These are phyloP conservation scores for Cremastobaeus sp. DNA, from an alignment of 2,888 invertebrate genomes.

Conservation along the genomic window DNA sequence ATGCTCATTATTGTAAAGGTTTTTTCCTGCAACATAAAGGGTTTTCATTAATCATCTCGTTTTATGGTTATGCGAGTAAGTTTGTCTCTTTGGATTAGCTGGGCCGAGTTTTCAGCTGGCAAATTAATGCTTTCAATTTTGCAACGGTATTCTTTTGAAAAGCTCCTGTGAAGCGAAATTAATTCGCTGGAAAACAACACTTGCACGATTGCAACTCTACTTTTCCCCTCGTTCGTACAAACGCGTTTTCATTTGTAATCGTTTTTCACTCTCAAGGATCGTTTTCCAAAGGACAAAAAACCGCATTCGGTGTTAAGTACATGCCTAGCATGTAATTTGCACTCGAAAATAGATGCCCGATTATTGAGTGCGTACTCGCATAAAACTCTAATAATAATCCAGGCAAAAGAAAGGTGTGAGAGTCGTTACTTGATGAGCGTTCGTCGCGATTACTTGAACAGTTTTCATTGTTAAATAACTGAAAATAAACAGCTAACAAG, in stretches of 20 bases:
- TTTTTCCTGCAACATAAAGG: constrained; percentile 91
- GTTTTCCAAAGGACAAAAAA: constrained; percentile 25
- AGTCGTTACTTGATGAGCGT: too few relatives aligned
- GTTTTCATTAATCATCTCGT: constrained; percentile 3
- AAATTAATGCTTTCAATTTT: too few relatives aligned
- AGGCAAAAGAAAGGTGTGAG: not conserved
- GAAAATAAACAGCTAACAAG: too few relatives aligned
- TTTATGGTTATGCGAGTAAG: not conserved
- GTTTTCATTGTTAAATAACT: too few relatives aligned
- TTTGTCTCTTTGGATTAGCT: too few relatives aligned
- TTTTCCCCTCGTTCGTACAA: too few relatives aligned
- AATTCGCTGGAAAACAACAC: not conserved
- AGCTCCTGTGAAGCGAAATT: not conserved
- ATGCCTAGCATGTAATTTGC: constrained; percentile 46
- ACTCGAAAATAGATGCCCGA: constrained; percentile 33
- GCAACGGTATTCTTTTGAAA: too few relatives aligned
- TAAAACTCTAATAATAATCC: constrained; percentile 39
- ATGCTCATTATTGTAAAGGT: constrained; percentile 99
- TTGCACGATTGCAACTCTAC: constrained; percentile 8
- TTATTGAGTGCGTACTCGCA: constrained; percentile 33
- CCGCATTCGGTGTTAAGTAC: constrained; percentile 18
- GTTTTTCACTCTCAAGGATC: constrained; percentile 39
- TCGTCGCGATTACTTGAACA: too few relatives aligned
- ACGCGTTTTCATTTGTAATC: constrained; percentile 11
- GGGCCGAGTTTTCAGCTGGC: not conserved